Base-by-base conservation (phyloP, 2,888 invertebrate species). In the Terebella lapidaria region DNA sequence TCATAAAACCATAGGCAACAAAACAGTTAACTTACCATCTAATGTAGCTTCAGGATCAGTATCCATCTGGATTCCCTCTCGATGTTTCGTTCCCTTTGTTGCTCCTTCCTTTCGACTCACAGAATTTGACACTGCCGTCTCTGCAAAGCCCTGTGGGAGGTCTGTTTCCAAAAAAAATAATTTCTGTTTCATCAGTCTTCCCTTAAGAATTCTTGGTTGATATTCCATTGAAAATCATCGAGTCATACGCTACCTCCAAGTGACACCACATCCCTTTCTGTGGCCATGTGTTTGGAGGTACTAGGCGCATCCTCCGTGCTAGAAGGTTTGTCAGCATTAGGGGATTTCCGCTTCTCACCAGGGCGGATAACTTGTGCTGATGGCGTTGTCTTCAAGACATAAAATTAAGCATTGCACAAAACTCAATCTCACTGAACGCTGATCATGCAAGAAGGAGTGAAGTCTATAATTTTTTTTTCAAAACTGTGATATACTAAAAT, bases 181-280 rank as follows among this genome's bases (percentile, higher is more conserved):
- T n/a, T n/a, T n/a, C n/a, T n/a, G n/a, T n/a, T n/a, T n/a, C n/a
- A n/a, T n/a, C n/a, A n/a, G n/a, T n/a, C n/a, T n/a, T n/a, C n/a
- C n/a, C n/a, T n/a, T n/a, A n/a, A n/a, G n/a, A n/a, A n/a, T n/a
- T n/a, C n/a, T n/a, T n/a, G n/a, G n/a, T n/a, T n/a, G n/a, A n/a
- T n/a, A n/a, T n/a, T n/a, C n/a, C n/a, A n/a, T n/a, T n/a, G n/a
- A n/a, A n/a, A n/a, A n/a, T n/a, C n/a, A n/a, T n/a, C n/a, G n/a
- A n/a, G n/a, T n/a, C n/a, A n/a, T n/a, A n/a, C n/a, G n/a, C 18
- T 35, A 35, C 35, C 35, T 49, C 49, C 49, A 49, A 49, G 49
- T 5, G 18, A 20, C 15, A 49, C 49, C 15, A 49, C 49, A 22
- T 49, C 49, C 24, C 22, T 49, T 15, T 49, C 24, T 24, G 22